Base-by-base conservation (phyloP, 2,797 vertebrate genomes). In the Macropodus opercularis region DNA sequence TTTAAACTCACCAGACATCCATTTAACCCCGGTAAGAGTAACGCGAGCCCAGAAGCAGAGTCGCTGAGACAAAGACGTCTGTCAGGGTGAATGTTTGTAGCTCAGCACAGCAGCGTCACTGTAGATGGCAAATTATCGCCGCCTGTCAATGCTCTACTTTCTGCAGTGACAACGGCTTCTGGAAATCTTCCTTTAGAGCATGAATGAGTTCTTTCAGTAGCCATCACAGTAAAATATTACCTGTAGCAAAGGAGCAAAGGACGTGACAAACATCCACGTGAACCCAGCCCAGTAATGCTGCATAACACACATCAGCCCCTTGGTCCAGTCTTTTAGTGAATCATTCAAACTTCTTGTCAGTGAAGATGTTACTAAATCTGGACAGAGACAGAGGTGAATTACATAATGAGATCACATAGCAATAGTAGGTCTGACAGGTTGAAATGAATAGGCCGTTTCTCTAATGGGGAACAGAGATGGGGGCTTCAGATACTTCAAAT, bases 371-470 rank as follows among this genome's bases (percentile, higher is more conserved):
- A 81, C 67, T 35, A 51, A 32, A 5, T 15, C 24, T 8, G 12
- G 6, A 40, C 21, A 42, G 14, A 64, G 17, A 50, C 35, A 48
- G 18, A 77, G 63, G 64, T 85, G 78, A 89, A 90, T 90, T 75
- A 87, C 84, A 89, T 91, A 86, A 90, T 88, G 79, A 87, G 80
- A 89, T 91, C 79, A 90, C 85, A 88, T 81, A 71, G 82, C 42
- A 47, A 80, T 60, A 50, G 72, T 62, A 77, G 77, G 80, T 44
- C 64, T 82, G 87, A 92, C 87, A 82, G 81, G 52, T 83, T 85
- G 70, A 87, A 90, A 91, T 89, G 83, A 91, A 86, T 77, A 71
- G 81, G 53, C 75, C 75, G 53, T 84, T 88, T 80, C 87, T 91
- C 75, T 91, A 91, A 92, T 90, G 83, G 73, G 81, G 84, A 90